Percentiles rank a stretch among this genome's conserved stretches.
phyloP scores from a whole-genome alignment of 2,888 invertebrate genomes.

The Rhimphoctona megacephalus region DNA sequence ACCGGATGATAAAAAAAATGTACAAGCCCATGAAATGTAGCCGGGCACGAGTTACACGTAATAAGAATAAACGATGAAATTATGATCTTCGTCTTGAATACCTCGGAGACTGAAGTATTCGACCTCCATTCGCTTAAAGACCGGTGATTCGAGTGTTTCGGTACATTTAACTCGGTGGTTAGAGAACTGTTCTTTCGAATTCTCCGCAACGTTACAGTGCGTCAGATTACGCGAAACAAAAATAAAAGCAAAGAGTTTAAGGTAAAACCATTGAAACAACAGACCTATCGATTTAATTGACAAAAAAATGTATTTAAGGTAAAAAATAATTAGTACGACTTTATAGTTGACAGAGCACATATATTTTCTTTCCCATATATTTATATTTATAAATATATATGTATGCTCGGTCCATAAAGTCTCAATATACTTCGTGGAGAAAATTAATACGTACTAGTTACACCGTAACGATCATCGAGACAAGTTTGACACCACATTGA shows the following conservation, averaged over 20 bases:
- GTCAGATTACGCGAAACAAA: conserved; percentile 40
- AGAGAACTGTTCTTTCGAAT: conserved; percentile 58
- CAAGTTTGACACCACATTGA: conserved; percentile 28
- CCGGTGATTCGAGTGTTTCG: conserved; percentile 56
- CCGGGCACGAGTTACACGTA: conserved; percentile 41
- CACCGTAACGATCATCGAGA: conserved; percentile 49
- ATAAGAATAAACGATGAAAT: conserved; percentile 25
- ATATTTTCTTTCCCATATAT: conserved; percentile 26
- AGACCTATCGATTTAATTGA: not conserved
- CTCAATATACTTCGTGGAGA: conserved; percentile 32
- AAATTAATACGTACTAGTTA: conserved; percentile 51
- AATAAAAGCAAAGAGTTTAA: not conserved
- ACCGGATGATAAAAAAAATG: conserved; percentile 31
- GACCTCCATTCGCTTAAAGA: conserved; percentile 34
- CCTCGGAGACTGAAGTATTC: conserved; percentile 41
- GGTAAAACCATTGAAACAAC: not conserved
- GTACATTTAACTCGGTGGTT: conserved; percentile 66
- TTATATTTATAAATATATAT: not conserved
- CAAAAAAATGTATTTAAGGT: conserved; percentile 5
- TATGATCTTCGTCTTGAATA: conserved; percentile 52
- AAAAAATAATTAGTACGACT: conserved; percentile 27
- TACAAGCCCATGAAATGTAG: conserved; percentile 20
- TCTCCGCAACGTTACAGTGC: conserved; percentile 38
- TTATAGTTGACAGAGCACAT: conserved; percentile 36
- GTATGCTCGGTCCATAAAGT: conserved; percentile 25